Conservation (phyloP, 1,140 invertebrate species). For the Matsumurasca onukii region DNA sequence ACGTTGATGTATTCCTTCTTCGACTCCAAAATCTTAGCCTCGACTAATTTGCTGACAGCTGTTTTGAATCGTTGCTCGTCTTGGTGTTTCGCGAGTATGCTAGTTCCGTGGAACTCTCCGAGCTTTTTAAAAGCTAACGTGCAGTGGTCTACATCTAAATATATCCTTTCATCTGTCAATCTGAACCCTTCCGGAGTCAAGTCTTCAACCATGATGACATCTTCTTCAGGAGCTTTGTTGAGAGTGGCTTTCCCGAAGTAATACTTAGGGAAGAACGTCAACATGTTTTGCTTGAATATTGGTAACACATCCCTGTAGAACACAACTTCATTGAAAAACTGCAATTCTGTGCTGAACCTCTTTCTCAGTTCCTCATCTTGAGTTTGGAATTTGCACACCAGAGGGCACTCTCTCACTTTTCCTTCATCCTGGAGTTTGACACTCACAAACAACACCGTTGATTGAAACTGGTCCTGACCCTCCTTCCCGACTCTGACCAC, state of each 20-base stretch:
- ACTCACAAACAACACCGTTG: background rate
- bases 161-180: background rate
- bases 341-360: background rate
- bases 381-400: conserved; percentile 10
- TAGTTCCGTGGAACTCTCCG: conserved; percentile 48
- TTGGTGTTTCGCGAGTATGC: conserved; percentile 39
- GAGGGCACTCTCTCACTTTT: background rate
- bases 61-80: conserved; percentile 42
- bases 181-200: conserved; percentile 35
- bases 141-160: conserved; percentile 42
- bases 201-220: conserved; percentile 47
- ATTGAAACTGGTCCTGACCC: background rate
- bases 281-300: background rate
- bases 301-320: conserved; percentile 37
- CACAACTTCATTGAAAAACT: conserved; percentile 37
- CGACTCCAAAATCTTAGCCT: conserved; percentile 36
- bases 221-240: conserved; percentile 8
- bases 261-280: conserved; percentile 29
- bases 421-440: too few species aligned
- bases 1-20: background rate
- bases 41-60: conserved; percentile 42
- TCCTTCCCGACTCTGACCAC: background rate
- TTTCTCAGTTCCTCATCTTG: background rate
- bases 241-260: conserved; percentile 32
- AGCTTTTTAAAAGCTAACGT: conserved; percentile 45